Base-by-base conservation (phyloP, 2,797 vertebrate species). In the Labeo calbasu region DNA sequence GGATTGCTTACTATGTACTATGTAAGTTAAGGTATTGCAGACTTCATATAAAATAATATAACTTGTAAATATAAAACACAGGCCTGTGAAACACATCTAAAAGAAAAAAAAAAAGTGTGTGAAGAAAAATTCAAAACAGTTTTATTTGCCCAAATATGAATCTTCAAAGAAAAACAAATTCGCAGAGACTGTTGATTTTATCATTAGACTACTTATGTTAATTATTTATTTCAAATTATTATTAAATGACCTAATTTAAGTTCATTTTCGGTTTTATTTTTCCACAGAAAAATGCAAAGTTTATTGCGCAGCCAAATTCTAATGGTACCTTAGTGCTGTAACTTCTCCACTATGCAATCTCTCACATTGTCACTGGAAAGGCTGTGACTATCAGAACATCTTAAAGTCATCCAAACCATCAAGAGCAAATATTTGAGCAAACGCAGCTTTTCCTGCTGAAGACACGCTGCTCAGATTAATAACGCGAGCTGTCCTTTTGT, bases 401-500 rank as follows among this genome's bases (percentile, higher is more conserved):
- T 68, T 71, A 50, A 17, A 78, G 77, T 85, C 83, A 87, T 77
- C 72, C 43, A 13, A 83, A 79, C 48, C 65, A 48, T 73, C 40
- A 77, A 79, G 32, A 75, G 57, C 83, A 88, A 87, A 86, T 59
- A 40, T 77, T 48, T 59, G 12, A 73, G 59, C 3, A 9, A 28
- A 78, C 14, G 32, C 25, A 32, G 14, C 48, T n/a, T 51, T 76
- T 57, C 63, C 28, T 55, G 69, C 75, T 72, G 69, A 72, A 81
- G 71, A 81, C 12, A 79, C 10, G 57, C 40, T 59, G 70, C 0
- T 43, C 68, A n/a, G 59, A 75, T 73, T 71, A 86, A 81, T 43
- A 50, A 61, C 70, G 72, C 19, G 69, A 77, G 66, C 68, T 85
- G 72, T 82, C 81, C 81, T 85, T 82, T 87, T 85, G 77, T 77